Conservation (phyloP, 2,888 invertebrate genomes). For the Isotomurus palustris region DNA sequence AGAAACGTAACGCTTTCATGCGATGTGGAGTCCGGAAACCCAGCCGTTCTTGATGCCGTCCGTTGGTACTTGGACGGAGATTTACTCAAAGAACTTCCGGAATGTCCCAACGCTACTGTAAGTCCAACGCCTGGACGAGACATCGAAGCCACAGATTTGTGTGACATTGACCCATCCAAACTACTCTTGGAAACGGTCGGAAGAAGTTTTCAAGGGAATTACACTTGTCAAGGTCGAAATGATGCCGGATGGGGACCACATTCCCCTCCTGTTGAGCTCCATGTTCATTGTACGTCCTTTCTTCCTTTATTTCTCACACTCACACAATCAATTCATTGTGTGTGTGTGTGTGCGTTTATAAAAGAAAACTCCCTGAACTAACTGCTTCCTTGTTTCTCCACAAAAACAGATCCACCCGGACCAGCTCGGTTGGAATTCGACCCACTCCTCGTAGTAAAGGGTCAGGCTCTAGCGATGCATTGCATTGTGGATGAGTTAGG, state of each 20-base stretch:
- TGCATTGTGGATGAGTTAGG: constrained; percentile 81
- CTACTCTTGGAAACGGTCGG: constrained; percentile 78
- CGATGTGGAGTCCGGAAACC: constrained; percentile 74
- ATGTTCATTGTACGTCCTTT: constrained; percentile 70
- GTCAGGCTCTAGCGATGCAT: constrained; percentile 71
- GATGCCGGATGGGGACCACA: constrained; percentile 80
- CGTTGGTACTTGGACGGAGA: constrained; percentile 83
- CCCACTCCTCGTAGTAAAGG: constrained; percentile 74
- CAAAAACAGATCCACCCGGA: constrained; percentile 77
- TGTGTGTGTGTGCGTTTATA: too few relatives aligned
- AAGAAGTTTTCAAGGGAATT: constrained; percentile 86
- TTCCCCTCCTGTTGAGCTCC: constrained; percentile 70
- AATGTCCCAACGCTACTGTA: constrained; percentile 55
- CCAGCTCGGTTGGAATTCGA: constrained; percentile 71
- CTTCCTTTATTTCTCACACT: too few relatives aligned
- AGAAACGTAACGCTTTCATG: constrained; percentile 77
- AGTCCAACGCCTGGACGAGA: constrained; percentile 35
- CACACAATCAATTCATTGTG: too few relatives aligned
- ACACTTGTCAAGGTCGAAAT: constrained; percentile 86
- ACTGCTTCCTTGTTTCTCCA: too few relatives aligned
- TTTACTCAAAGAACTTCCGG: constrained; percentile 76
- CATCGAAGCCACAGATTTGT: constrained; percentile 54
- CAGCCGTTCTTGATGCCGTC: constrained; percentile 64
- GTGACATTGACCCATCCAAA: constrained; percentile 77
- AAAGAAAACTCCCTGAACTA: too few relatives aligned